phyloP scores from a whole-genome alignment of 2,888 invertebrate species.

The Drosophila greeni region DNA sequence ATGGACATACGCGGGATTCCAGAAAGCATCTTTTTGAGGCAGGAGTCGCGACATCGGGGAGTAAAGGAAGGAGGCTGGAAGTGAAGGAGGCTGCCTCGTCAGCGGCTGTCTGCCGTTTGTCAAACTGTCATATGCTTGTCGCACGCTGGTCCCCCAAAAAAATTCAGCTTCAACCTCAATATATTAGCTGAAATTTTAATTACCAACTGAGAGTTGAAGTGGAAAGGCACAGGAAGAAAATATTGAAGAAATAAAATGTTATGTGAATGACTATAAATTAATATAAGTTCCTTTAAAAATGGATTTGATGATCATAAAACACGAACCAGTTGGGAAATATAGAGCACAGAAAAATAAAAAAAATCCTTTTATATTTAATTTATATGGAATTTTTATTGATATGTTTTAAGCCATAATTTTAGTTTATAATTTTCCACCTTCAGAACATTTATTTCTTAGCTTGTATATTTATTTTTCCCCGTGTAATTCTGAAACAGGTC shows the following conservation, averaged over 20 bases:
- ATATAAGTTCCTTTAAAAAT: no score
- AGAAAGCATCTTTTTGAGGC: constrained; percentile 62
- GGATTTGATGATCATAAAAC: no score
- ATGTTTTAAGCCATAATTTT: background rate
- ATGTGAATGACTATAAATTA: no score
- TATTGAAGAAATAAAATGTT: background rate
- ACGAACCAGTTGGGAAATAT: no score
- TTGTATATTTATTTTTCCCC: background rate
- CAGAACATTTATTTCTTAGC: no score
- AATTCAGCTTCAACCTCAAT: constrained; percentile 31
- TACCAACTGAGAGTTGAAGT: constrained; percentile 55
- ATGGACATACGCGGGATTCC: constrained; percentile 73
- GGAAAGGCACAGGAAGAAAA: background rate
- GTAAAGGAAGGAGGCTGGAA: background rate
- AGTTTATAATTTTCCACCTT: background rate
- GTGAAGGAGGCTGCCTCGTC: constrained; percentile 41
- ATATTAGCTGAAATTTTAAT: constrained; percentile 79
- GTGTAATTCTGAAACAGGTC: constrained; percentile 21
- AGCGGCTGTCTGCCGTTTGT: constrained; percentile 69
- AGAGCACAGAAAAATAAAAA: no score
- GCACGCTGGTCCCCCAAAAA: constrained; percentile 51
- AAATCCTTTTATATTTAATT: no score
- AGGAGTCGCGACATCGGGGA: constrained; percentile 13
- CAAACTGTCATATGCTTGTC: constrained; percentile 78
- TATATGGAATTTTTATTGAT: no score